Percentiles rank a stretch among this genome's conserved stretches.
These are phyloP conservation scores for Entomobrya multifasciata DNA, from an alignment of 2,888 invertebrate species.

Conservation along the genomic window DNA sequence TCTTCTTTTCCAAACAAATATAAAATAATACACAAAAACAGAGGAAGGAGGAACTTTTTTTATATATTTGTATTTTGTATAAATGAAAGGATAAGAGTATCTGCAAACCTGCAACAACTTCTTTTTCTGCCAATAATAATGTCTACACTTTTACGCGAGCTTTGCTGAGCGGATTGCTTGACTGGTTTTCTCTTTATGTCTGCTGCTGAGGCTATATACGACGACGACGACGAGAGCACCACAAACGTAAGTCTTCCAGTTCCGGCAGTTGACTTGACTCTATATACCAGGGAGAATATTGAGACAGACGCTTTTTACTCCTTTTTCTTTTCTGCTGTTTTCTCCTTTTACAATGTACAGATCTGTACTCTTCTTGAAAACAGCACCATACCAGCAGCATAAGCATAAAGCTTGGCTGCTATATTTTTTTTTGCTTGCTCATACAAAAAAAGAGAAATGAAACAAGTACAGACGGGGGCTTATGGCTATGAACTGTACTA, in stretches of 20 bases:
- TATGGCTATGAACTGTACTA: neutral
- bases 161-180: slow-evolving; percentile 59
- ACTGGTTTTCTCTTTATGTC: slow-evolving; percentile 39
- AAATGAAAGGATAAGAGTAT: slow-evolving; percentile 47
- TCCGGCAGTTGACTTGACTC: slow-evolving; percentile 65
- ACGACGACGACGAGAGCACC: slow-evolving; percentile 37
- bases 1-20: slow-evolving; percentile 16
- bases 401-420: neutral
- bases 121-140: slow-evolving; percentile 48
- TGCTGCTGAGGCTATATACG: slow-evolving; percentile 36
- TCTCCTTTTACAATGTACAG: neutral
- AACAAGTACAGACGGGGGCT: neutral
- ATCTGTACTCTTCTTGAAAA: too few species aligned
- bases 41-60: neutral
- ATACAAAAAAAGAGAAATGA: slow-evolving; percentile 6
- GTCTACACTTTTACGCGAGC: slow-evolving; percentile 7
- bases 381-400: neutral
- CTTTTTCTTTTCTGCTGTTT: neutral
- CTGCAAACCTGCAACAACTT: slow-evolving; percentile 60
- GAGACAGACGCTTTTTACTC: slow-evolving; percentile 15
- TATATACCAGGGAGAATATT: slow-evolving; percentile 47
- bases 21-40: slow-evolving; percentile 17
- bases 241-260: slow-evolving; percentile 67
- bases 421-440: neutral
- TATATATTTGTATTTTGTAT: neutral